Evolutionary conservation across 2,888 invertebrate species (phyloP).

Genomic region (Torymus auratus): DNA sequence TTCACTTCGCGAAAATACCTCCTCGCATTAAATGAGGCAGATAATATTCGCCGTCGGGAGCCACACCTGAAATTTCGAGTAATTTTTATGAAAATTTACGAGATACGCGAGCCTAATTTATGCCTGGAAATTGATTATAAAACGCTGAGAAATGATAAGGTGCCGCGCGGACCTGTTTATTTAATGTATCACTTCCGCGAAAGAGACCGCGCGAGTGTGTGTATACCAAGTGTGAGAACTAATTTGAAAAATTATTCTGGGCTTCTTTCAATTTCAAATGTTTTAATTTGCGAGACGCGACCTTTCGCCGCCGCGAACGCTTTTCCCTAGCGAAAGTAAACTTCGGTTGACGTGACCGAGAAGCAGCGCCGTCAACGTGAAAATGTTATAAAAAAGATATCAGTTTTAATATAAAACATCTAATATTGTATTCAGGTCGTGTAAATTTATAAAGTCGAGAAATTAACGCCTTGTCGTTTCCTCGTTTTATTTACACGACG

Average conservation of each 20-base stretch:
- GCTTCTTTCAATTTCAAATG: conserved; percentile 3
- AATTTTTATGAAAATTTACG: conserved; percentile 22
- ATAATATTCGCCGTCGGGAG: no score
- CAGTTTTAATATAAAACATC: conserved; percentile 8
- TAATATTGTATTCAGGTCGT: conserved; percentile 34
- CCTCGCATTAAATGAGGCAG: neutral
- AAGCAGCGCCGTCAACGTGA: no score
- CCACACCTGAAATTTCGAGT: neutral
- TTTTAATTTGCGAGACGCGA: neutral
- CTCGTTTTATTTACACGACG: neutral
- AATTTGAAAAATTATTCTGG: conserved; percentile 5
- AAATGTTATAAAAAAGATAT: neutral
- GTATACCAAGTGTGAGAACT: neutral
- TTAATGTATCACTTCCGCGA: conserved; percentile 30
- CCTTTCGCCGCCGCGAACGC: no score
- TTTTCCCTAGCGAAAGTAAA: no score
- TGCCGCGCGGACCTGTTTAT: conserved; percentile 4
- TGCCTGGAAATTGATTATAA: conserved; percentile 32
- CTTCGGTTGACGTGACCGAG: no score
- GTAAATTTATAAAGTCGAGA: conserved; percentile 45
- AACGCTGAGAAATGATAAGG: conserved; percentile 22
- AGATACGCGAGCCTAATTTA: neutral
- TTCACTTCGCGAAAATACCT: neutral
- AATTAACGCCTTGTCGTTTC: neutral
- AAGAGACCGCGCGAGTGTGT: neutral